phyloP scores from a whole-genome alignment of 2,888 invertebrate genomes.

The Spodoptera littoralis region DNA sequence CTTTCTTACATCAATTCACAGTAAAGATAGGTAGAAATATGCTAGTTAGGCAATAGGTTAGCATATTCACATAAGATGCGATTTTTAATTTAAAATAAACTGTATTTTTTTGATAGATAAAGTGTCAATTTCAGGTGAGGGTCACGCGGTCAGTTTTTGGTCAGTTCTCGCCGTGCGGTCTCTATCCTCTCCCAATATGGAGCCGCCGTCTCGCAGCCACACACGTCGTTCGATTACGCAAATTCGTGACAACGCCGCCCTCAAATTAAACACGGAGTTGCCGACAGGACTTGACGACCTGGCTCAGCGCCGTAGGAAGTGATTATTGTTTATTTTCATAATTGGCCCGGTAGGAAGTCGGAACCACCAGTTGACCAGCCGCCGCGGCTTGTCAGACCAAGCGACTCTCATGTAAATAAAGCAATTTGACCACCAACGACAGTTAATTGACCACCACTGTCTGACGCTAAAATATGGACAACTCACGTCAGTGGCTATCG shows the following conservation, averaged over 20 bases:
- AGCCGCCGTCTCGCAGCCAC: constrained; percentile 64
- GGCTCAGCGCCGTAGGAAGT: constrained; percentile 81
- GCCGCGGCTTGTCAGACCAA: constrained; percentile 48
- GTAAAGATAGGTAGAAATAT: too few species aligned
- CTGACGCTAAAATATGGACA: constrained; percentile 61
- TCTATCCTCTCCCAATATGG: constrained; percentile 74
- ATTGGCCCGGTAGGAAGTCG: constrained; percentile 83
- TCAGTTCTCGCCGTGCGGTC: constrained; percentile 34
- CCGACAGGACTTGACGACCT: constrained; percentile 74
- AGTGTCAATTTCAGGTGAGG: constrained; percentile 60
- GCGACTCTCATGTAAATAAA: constrained; percentile 76
- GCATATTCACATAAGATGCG: neutral
- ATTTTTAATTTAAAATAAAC: constrained; percentile 25
- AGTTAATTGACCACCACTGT: constrained; percentile 65
- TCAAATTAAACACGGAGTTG: constrained; percentile 76
- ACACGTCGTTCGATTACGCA: constrained; percentile 81
- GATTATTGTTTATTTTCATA: constrained; percentile 87
- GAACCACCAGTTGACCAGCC: constrained; percentile 53
- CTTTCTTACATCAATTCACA: too few species aligned
- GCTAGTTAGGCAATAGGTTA: too few species aligned
- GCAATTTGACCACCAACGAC: constrained; percentile 72
- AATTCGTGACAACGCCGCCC: constrained; percentile 74
- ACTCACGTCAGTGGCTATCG: constrained; percentile 57
- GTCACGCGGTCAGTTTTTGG: constrained; percentile 43
- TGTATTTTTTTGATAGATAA: constrained; percentile 63